Evolutionary conservation across 2,888 invertebrate genomes (phyloP), one percentile per base, ranked within the genome.

Genomic region (Lithophane socia): DNA sequence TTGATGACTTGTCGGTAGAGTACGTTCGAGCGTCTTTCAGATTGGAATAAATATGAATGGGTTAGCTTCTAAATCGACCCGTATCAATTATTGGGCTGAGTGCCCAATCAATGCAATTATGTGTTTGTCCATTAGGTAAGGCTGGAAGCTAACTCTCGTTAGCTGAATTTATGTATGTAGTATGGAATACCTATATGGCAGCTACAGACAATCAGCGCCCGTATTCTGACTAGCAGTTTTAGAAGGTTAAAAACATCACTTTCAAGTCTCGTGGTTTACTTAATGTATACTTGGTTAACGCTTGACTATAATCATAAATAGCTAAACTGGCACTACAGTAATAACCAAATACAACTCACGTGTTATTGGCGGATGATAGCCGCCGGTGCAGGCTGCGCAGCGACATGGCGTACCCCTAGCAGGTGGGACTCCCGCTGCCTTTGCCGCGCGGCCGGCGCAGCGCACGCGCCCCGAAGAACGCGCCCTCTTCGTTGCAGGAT

Each of bases 341-440:
- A n/a, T 24, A 65, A 69, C 0, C 1, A 52, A 68, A 44, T n/a
- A 2, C 2, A 56, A 96, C 97, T 97, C 92, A 97, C 97, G 97
- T 97, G 97, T 97, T 96, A 93, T 95, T 95, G 92, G 95, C 96
- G 96, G 97, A 97, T 94, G 97, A 97, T 91, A 97, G 97, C 94
- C 97, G 97, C 91, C 97, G 97, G 95, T 97, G 97, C 92, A 97
- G 97, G 97, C 96, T 97, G 97, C 97, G 97, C 97, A 96, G 97
- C 97, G 97, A 97, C 97, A 97, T 97, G 97, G 97, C 97, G 97
- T 97, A 96, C 96, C 97, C 97, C 97, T 97, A 97, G 97, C 97
- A 97, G 92, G 97, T 97, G 94, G 97, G 97, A 92, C 97, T 97
- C 90, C 97, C 96, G 95, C 95, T 97, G 91, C 96, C 96, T 92